Percentiles rank a stretch among this genome's conserved stretches.
Conservation (phyloP, 2,888 invertebrate genomes). For the Ophonus ardosiacus region DNA sequence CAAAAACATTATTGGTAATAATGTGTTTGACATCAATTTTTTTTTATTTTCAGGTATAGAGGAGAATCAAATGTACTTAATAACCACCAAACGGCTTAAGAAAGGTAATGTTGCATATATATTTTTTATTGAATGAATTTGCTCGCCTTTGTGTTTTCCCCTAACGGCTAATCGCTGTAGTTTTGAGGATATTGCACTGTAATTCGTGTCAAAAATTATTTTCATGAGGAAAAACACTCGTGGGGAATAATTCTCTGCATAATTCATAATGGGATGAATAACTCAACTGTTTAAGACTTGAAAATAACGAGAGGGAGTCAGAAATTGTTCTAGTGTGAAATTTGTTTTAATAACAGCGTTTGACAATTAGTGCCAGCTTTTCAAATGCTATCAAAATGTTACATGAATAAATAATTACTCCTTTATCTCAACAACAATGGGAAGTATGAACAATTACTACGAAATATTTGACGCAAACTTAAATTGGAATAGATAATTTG, state of each 20-base stretch:
- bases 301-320: conserved; percentile 9
- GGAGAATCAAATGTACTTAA: not conserved
- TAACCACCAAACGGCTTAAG: not conserved
- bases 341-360: conserved; percentile 23
- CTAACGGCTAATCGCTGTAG: not conserved
- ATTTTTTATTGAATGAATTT: not conserved
- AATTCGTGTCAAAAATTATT: conserved; percentile 37
- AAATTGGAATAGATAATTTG: not conserved
- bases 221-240: conserved; percentile 17
- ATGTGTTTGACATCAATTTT: not conserved
- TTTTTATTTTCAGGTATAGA: not conserved
- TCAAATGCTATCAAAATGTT: not conserved
- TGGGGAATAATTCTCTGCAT: conserved; percentile 24
- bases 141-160: not conserved
- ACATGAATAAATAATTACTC: not conserved
- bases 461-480: not conserved
- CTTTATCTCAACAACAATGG: not conserved
- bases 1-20: no score
- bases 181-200: conserved; percentile 4
- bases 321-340: conserved; percentile 22
- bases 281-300: conserved; percentile 38
- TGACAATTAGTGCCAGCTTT: not conserved
- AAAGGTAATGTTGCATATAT: not conserved
- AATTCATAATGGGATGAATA: conserved; percentile 47
- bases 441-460: not conserved